Base-by-base conservation (phyloP, 2,888 invertebrate genomes). In the Diaperis boleti region DNA sequence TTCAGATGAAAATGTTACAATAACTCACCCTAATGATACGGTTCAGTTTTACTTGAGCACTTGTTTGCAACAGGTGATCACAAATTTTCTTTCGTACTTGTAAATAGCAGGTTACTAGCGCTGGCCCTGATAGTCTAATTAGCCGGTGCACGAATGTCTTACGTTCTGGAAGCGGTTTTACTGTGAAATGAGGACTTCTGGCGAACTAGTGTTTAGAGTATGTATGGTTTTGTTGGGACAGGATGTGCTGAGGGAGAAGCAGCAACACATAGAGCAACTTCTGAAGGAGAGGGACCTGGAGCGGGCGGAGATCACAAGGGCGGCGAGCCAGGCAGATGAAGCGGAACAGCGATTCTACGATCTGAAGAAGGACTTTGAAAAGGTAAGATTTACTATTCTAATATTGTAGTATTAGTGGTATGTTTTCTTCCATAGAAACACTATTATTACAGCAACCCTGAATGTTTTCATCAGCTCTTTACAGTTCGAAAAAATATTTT, bases 171-270 rank as follows among this genome's bases (percentile, higher is more conserved):
- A 52, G 37, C 57, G 61, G 66, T 69, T 66, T 65, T 69, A 69
- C 64, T 63, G 56, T 66, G 69, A 64, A 62, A 69, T 69, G 70
- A 69, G 65, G 66, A 70, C 70, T 65, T 61, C 67, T 42, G 66
- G 66, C 54, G 62, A 61, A 65, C 57, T 65, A 52, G 61, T 65
- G 45, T 57, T 65, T 41, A 56, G 60, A 68, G 66, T 70, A 62
- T 69, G 68, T 64, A 69, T 70, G 63, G 14, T 63, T 63, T 47
- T 63, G 41, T 63, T 63, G 63, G 63, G 55, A 59, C 81, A 97
- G 96, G 95, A 96, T 80, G 85, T 94, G 22, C 83, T 98, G 62
- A 90, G 92, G 78, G 97, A 98, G 82, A 98, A 97, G 79, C 95
- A 97, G 76, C 91, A 92, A 69, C 96, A 98, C 78, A 90, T 98